Percentiles rank a stretch among this genome's conserved stretches.
Evolutionary conservation across 2,888 invertebrate species (phyloP).

Genomic region (Patella pellucida): DNA sequence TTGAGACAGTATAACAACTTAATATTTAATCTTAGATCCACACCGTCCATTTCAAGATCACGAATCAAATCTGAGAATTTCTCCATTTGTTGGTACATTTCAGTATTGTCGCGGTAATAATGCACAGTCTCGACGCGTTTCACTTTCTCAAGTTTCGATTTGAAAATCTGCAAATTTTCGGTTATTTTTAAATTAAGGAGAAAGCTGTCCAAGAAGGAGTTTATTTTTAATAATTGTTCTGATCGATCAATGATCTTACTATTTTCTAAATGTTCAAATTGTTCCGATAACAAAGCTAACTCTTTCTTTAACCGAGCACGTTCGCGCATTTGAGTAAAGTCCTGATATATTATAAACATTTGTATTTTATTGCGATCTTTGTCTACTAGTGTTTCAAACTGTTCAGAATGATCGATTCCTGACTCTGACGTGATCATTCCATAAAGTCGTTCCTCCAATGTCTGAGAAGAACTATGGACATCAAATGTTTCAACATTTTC

Average conservation of each 20-base stretch:
- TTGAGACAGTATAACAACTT: conserved; percentile 1
- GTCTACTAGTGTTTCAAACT: background rate
- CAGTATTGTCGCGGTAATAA: background rate
- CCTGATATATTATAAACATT: conserved; percentile 4
- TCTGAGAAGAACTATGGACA: background rate
- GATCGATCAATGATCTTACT: background rate
- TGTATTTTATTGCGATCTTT: conserved; percentile 8
- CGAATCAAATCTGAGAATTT: background rate
- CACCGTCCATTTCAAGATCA: background rate
- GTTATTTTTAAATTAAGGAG: background rate
- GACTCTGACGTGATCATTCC: background rate
- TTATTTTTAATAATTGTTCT: background rate
- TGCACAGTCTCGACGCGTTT: background rate
- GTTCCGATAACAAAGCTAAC: background rate
- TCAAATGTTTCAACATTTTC: conserved; percentile 2
- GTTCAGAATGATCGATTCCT: conserved; percentile 1
- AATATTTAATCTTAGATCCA: background rate
- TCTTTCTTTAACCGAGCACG: background rate
- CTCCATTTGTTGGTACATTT: background rate
- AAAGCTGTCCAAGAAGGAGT: background rate
- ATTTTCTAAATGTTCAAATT: conserved; percentile 1
- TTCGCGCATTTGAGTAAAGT: conserved; percentile 2
- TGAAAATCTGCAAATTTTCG: background rate
- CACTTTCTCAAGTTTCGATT: background rate
- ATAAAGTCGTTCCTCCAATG: background rate